These are phyloP conservation scores for Rhimphoctona megacephalus DNA, from an alignment of 2,888 invertebrate genomes.

Conservation along the genomic window DNA sequence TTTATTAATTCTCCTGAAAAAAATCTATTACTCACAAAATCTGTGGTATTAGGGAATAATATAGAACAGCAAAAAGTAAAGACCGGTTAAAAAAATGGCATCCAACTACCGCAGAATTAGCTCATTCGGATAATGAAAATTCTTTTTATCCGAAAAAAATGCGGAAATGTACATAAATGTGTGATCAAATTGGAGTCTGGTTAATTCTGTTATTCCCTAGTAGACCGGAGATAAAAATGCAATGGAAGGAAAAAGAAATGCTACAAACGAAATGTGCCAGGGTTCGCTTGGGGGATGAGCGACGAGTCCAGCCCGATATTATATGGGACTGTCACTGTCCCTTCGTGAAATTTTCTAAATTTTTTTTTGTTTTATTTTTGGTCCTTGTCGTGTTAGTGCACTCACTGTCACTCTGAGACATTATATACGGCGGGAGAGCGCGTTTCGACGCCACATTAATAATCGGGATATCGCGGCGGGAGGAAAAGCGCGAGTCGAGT, in stretches of 20 bases:
- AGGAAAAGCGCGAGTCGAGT: conserved; percentile 47
- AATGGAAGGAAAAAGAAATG: conserved; percentile 7
- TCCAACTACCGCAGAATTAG: not conserved
- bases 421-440: conserved; percentile 57
- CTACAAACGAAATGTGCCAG: conserved; percentile 14
- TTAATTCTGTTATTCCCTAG: conserved; percentile 12
- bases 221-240: conserved; percentile 14
- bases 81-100: not conserved
- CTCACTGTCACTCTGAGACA: conserved; percentile 57
- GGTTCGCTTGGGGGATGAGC: conserved; percentile 11
- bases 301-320: conserved; percentile 8
- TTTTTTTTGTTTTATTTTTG: conserved; percentile 31
- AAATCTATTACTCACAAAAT: not conserved
- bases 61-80: not conserved
- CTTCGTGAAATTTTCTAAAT: conserved; percentile 21
- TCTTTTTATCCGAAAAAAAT: not conserved
- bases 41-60: not conserved
- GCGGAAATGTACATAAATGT: not conserved
- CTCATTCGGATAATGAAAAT: not conserved
- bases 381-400: conserved; percentile 45
- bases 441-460: conserved; percentile 63
- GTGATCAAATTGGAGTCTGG: conserved; percentile 1
- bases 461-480: conserved; percentile 51
- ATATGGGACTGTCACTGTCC: conserved; percentile 35
- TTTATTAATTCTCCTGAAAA: not conserved